phyloP scores from a whole-genome alignment of 2,797 vertebrate genomes.

The Leptoclinus maculatus region DNA sequence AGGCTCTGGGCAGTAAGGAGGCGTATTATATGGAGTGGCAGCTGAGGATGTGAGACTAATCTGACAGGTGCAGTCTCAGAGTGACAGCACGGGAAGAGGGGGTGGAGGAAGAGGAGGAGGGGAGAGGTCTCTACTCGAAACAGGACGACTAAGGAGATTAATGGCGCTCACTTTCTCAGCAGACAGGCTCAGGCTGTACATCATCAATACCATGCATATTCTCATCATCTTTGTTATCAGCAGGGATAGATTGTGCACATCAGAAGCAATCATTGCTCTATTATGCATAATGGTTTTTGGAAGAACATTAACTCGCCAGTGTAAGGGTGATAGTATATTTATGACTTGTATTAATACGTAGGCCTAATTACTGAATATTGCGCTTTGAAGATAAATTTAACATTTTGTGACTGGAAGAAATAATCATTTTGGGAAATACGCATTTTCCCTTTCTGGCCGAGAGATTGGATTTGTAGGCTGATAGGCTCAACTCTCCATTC shows the following conservation, averaged over 20 bases:
- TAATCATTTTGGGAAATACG: not conserved
- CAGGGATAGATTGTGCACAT: slow-evolving; percentile 7
- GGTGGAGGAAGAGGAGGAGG: slow-evolving; percentile 44
- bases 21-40: slow-evolving; percentile 73
- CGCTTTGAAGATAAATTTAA: slow-evolving; percentile 10
- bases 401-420: not conserved
- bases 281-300: slow-evolving; percentile 22
- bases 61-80: slow-evolving; percentile 80
- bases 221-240: slow-evolving; percentile 30
- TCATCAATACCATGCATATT: slow-evolving; percentile 34
- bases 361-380: not conserved
- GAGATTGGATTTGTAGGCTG: not conserved
- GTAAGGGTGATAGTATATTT: slow-evolving; percentile 22
- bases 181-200: slow-evolving; percentile 23
- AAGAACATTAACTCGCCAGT: slow-evolving; percentile 16
- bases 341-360: slow-evolving; percentile 28
- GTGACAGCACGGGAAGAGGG: slow-evolving; percentile 74
- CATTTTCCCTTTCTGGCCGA: no score
- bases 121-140: slow-evolving; percentile 51
- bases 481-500: not conserved
- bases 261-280: slow-evolving; percentile 3
- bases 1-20: slow-evolving; percentile 53
- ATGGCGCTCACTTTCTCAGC: slow-evolving; percentile 46
- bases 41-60: slow-evolving; percentile 78
- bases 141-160: slow-evolving; percentile 62